Evolutionary conservation across 2,113 vertebrate genomes (phyloP), one percentile per base, ranked within the genome.

Genomic region (Elachura formosa): DNA sequence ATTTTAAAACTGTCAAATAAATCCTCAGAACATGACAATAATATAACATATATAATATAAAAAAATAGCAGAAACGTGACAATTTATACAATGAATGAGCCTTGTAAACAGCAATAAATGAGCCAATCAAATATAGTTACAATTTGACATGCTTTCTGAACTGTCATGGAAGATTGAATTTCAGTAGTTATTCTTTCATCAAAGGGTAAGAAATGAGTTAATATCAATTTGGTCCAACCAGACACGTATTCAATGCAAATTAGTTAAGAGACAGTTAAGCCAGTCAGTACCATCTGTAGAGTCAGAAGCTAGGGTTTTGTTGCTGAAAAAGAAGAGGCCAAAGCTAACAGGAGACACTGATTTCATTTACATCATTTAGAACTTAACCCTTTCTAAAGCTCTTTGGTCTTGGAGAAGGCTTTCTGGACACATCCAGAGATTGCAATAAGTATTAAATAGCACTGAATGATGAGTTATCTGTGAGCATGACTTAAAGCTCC

Each of bases 1-100:
- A 91, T 89, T 93, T 95, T 87, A 98, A 94, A 88, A 86, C 68
- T 94, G 41, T 56, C 81, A 94, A 95, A 96, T 89, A 90, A 96
- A 97, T 96, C 51, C 28, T 91, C 73, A 92, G 93, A 93, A 81
- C 6, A 6, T 17, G 38, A 82, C 80, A 89, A 95, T 78, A 94
- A 88, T 92, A n/a, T n/a, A n/a, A n/a, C n/a, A n/a, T n/a, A n/a
- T n/a, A n/a, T n/a, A n/a, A n/a, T n/a, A n/a, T n/a, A n/a, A n/a
- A n/a, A 95, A 72, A 46, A 38, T 28, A 94, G 69, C n/a, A 87
- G 93, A 93, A 97, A 88, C 77, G 89, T 61, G 86, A 93, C 63
- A 84, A 61, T 33, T 92, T 72, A 71, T 11, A 58, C 58, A 90
- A 36, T 52, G 73, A 95, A 93, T 80, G 52, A 79, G 25, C 21